Base-by-base conservation (phyloP, 2,113 vertebrate genomes). In the Opisthocomus hoazin region DNA sequence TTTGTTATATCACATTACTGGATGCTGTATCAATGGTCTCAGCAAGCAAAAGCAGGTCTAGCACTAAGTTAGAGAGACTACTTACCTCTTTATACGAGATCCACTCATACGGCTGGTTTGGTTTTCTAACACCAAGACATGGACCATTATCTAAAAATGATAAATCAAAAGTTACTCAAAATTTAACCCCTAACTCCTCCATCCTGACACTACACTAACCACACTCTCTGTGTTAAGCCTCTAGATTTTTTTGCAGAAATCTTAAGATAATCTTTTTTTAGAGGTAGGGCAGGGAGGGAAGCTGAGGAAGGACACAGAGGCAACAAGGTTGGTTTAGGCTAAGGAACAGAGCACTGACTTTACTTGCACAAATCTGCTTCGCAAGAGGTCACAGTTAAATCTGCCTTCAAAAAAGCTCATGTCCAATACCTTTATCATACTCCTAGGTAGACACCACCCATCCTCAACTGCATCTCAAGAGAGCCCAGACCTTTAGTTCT, bases 31-130 rank as follows among this genome's bases (percentile, higher is more conserved):
- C 65, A 75, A n/a, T 18, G 4, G 43, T 73, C 24, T 84, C 61
- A 48, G 46, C 22, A 84, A 71, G 18, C 39, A 83, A 82, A 75
- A 77, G 36, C 43, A 83, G 51, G 37, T 53, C 34, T 51, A 75
- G 20, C 20, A 41, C 16, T 18, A 82, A 64, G 43, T n/a, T 26
- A 34, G 43, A 78, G 9, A 63, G 24, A 37, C n/a, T 57, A 92
- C 98, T 98, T 96, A 99, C 99, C 98, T 99, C 98, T 96, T 96
- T 98, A 76, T 99, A 99, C 10, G 99, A 98, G 85, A 98, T 98
- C 99, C 99, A 99, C 90, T 99, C 98, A n/a, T 99, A 99, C 0
- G 99, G 98, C 82, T 99, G 98, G 96, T 99, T 98, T 56, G 99
- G 98, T 96, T 99, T 99, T 86, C 99, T 98, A 32, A 98, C 97